Percentiles rank a stretch among this genome's conserved stretches.
Conservation (phyloP, 2,113 vertebrate species). For the Lophochroa leadbeateri region DNA sequence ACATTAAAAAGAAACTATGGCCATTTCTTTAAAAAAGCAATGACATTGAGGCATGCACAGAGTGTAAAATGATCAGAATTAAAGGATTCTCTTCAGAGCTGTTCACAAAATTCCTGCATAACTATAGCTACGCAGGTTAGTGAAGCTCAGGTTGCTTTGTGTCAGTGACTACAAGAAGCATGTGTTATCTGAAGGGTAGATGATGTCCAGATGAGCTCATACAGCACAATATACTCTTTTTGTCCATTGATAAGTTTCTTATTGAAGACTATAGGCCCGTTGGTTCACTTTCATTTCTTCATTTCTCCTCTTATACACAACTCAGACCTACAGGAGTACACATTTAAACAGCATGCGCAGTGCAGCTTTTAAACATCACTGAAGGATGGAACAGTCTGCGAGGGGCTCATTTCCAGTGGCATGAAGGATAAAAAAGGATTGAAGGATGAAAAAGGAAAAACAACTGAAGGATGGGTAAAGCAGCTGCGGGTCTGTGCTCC, state of each 20-base stretch:
- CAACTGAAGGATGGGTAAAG: neutral
- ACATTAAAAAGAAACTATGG: neutral
- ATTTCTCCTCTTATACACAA: neutral
- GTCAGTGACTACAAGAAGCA: neutral
- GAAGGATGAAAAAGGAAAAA: neutral
- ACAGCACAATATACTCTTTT: neutral
- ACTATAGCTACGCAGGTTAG: neutral
- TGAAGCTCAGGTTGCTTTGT: neutral
- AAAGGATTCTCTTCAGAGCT: neutral
- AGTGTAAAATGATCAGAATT: neutral
- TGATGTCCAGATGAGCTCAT: too few species aligned
- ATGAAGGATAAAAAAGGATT: neutral
- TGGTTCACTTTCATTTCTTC: neutral
- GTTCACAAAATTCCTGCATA: neutral
- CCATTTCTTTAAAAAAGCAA: neutral
- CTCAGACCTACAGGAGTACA: neutral
- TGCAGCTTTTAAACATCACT: neutral
- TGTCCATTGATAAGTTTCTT: neutral
- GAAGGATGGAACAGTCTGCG: neutral
- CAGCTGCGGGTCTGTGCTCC: neutral
- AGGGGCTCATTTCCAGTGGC: neutral
- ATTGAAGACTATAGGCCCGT: neutral
- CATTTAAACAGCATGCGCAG: accelerated
- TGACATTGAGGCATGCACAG: neutral
- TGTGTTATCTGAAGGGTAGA: accelerated